Evolutionary conservation across 2,113 vertebrate species (phyloP), one percentile per base, ranked within the genome.

Genomic region (Hymenochirus boettgeri): DNA sequence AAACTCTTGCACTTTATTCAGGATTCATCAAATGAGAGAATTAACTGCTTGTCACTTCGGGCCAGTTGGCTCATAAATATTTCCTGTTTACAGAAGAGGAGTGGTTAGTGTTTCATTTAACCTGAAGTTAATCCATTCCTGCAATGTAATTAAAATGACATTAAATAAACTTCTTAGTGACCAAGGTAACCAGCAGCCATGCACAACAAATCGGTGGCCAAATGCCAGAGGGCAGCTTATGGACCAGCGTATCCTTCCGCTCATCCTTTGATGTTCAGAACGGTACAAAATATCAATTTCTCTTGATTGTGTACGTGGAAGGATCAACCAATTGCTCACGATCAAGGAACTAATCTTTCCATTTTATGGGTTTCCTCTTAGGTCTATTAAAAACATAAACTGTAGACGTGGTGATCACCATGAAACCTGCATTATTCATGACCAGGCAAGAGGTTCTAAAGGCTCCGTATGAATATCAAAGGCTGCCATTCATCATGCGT

Each of bases 41-140:
- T 91, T 72, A 79, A 39, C 80, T 79, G 17, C 72, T 97, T 60
- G 72, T 88, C 29, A 85, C 79, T 31, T 74, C 86, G 0, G 85
- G 89, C 13, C 85, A 88, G 18, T 79, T 83, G 76, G 75, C 83
- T 69, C 79, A 80, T 7, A 91, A 88, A 62, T 88, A 86, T 73
- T 92, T 97, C 60, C 37, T 88, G 52, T 94, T 97, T 76, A 80
- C 78, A 2, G 80, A 89, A 65, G 75, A 6, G 90, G 91, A 29
- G 79, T 86, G 2, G 89, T 79, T 22, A 95, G 82, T 22, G 29
- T 94, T 51, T 85, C 84, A 2, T 80, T 95, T 62, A 85, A 86
- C 65, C 74, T 95, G 66, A 94, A 90, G 74, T 76, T 94, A 42
- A 95, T 94, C 70, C 91, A 94, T 70, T 95, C 90, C 0, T 93